Base-by-base conservation (phyloP, 92 coral and sea anemone species). In the Actinernus sp. region DNA sequence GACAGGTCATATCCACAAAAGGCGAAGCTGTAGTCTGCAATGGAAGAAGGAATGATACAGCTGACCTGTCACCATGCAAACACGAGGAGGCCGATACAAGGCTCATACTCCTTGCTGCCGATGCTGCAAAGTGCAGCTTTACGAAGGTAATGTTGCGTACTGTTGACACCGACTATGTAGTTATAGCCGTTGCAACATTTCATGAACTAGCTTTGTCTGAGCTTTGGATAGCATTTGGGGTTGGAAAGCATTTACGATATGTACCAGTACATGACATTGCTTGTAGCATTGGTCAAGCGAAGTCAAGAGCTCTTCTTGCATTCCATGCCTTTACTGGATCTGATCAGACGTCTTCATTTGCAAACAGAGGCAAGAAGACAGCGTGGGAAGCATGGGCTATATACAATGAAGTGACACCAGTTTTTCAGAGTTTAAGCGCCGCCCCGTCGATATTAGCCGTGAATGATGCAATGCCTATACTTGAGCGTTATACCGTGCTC, bases 341-440 rank as follows among this genome's bases (percentile, higher is more conserved):
- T 49, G 93, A 76, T 28, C 85, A 76, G 59, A 82, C 82, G 16
- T 76, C 86, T 19, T 58, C 66, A 21, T 88, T 88, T 61, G 61
- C 74, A 3, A 41, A 37, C 51, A 30, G 13, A 25, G 89, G 89
- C 38, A 82, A 88, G 62, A 87, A 88, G 66, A 82, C 78, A 17
- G 93, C 93, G 16, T 88, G 93, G 86, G 71, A 71, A 19, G 82
- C 56, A 0, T 88, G 87, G 83, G 47, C 14, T 1, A 57, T 58
- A 16, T 86, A 37, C 68, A 28, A 51, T 49, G 85, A 68, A 14
- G 73, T 63, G 28, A 69, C 73, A 0, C 69, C 14, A 33, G 71
- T 26, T 37, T 75, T 75, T 20, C 43, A 50, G 47, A 34, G 38
- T 3, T 55, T 78, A 2, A 63, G 68, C 20, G 12, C 22, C 22